Percentiles rank a stretch among this genome's conserved stretches.
Evolutionary conservation across 2,113 vertebrate species (phyloP).

Genomic region (Cochlearius cochlearius): DNA sequence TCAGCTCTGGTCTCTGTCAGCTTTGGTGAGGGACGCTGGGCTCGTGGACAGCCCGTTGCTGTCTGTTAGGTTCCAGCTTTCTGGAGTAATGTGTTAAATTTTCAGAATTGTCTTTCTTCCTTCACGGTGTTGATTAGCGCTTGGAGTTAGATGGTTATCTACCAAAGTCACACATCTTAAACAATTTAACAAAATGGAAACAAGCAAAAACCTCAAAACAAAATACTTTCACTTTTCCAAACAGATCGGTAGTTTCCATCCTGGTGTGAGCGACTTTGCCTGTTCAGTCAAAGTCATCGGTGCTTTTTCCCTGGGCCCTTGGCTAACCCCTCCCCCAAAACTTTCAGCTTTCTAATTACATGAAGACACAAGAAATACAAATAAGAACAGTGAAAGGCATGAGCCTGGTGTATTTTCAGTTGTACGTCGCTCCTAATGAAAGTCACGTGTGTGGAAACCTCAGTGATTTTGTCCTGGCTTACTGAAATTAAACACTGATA

Average conservation of each 20-base stretch:
- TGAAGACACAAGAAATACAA: not conserved
- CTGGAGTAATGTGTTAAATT: not conserved
- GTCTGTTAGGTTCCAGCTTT: not conserved
- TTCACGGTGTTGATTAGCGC: not conserved
- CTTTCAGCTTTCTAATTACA: not conserved
- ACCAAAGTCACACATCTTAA: not conserved
- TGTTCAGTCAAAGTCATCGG: fast-evolving
- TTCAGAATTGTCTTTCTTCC: not conserved
- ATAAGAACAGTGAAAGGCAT: not conserved
- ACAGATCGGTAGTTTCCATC: not conserved
- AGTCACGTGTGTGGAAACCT: not conserved
- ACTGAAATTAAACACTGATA: slow-evolving; percentile 41
- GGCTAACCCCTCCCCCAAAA: not conserved
- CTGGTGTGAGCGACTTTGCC: not conserved
- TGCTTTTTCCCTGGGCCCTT: not conserved
- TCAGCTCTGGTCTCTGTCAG: not conserved
- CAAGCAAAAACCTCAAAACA: not conserved
- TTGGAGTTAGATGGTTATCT: not conserved
- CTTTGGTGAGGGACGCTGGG: not conserved
- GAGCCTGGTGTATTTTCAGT: not conserved
- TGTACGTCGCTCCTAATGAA: not conserved
- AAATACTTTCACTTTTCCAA: not conserved
- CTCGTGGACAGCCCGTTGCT: not conserved
- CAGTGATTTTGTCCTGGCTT: slow-evolving; percentile 8
- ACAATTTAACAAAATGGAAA: not conserved